Evolutionary conservation across 2,797 vertebrate species (phyloP).

Genomic region (Falco cherrug): DNA sequence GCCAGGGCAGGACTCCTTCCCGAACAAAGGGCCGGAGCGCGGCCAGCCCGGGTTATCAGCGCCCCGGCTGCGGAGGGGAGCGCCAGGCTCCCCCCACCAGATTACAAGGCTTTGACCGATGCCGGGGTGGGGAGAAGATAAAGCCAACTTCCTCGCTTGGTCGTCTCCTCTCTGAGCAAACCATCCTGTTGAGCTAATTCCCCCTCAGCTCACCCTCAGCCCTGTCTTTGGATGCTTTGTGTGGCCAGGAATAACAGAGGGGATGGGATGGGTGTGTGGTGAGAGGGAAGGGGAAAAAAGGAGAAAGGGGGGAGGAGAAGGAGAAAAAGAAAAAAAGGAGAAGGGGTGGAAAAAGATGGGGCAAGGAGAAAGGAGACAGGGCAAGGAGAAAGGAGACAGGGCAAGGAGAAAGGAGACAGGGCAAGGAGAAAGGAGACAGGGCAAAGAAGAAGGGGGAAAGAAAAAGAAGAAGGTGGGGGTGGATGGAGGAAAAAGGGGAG

Average conservation of each 20-base stretch:
- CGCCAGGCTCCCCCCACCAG: conserved; percentile 18
- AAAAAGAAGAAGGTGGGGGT: no score
- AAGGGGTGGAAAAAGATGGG: no score
- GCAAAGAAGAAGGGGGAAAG: no score
- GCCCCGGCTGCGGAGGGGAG: not conserved
- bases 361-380: not conserved
- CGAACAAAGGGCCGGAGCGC: not conserved
- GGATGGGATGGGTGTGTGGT: not conserved
- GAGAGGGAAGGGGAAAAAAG: no score
- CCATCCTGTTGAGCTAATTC: conserved; percentile 45
- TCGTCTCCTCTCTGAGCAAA: conserved; percentile 24
- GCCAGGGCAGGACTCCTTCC: not conserved
- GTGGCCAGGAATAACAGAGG: conserved; percentile 36
- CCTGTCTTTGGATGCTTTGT: not conserved
- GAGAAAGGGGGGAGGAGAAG: no score
- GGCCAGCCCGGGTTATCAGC: conserved; percentile 37
- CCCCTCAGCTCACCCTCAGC: not conserved
- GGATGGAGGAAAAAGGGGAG: no score
- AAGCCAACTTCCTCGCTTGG: conserved; percentile 38
- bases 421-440: fast-evolving
- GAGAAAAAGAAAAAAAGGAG: not conserved
- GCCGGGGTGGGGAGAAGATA: not conserved
- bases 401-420: no score
- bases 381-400: no score
- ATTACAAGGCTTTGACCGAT: conserved; percentile 32